Conservation (phyloP, 35 echinoderm and acorn worm genomes). For the Holothuria glaberrima region DNA sequence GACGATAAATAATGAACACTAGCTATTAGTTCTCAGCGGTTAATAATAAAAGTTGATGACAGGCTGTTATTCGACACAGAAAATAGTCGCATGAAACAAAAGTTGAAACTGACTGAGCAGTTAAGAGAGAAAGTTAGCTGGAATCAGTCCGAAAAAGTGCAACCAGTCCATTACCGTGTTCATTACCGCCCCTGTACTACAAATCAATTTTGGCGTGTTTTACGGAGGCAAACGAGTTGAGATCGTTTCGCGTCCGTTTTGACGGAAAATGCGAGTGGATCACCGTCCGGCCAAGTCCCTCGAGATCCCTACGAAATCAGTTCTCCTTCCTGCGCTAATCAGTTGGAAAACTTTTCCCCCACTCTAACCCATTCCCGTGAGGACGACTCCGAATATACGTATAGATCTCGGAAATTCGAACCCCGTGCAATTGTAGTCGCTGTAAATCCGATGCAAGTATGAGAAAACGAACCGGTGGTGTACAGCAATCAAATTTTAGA, state of each 20-base stretch:
- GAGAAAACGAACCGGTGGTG: too few species aligned
- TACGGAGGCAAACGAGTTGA: conserved; percentile 30
- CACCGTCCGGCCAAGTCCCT: conserved; percentile 24
- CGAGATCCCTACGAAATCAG: conserved; percentile 14
- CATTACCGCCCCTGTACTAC: conserved; percentile 13
- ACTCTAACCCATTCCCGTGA: conserved; percentile 48
- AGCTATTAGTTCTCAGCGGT: too few species aligned
- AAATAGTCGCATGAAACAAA: too few species aligned
- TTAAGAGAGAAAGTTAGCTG: conserved; percentile 19
- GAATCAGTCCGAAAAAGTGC: conserved; percentile 27
- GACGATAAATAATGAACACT: too few species aligned
- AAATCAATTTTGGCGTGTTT: conserved; percentile 55
- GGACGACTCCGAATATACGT: not conserved
- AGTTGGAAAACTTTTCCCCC: conserved; percentile 58
- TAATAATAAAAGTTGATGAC: too few species aligned
- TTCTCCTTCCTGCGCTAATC: conserved; percentile 36
- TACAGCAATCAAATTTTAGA: too few species aligned
- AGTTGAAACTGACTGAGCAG: too few species aligned
- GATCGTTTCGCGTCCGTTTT: conserved; percentile 38
- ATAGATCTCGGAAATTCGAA: conserved; percentile 36
- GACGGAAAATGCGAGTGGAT: conserved; percentile 36
- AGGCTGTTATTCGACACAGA: too few species aligned
- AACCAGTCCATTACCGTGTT: conserved; percentile 43
- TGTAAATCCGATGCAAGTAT: too few species aligned
- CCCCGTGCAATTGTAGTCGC: conserved; percentile 25